These are phyloP conservation scores for Portevinia maculata DNA, from an alignment of 2,888 invertebrate genomes.

Conservation along the genomic window DNA sequence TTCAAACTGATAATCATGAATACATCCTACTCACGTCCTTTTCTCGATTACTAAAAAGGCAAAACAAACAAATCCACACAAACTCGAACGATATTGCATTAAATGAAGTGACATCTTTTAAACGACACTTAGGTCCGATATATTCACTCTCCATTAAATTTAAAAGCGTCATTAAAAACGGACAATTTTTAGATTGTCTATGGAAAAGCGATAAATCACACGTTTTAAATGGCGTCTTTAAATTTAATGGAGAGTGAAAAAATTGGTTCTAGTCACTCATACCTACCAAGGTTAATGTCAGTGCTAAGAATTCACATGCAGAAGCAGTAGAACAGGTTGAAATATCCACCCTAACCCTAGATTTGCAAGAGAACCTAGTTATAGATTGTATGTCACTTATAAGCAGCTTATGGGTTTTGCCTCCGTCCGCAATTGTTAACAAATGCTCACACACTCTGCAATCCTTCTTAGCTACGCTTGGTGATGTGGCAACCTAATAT, in stretches of 20 bases:
- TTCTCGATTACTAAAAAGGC: neutral
- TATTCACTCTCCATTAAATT: no score
- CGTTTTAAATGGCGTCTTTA: slow-evolving; percentile 42
- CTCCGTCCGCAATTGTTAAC: slow-evolving; percentile 65
- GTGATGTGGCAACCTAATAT: slow-evolving; percentile 63
- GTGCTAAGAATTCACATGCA: slow-evolving; percentile 35
- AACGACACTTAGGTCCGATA: no score
- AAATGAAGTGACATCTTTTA: slow-evolving; percentile 18
- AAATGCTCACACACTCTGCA: slow-evolving; percentile 33
- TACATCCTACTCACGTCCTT: slow-evolving; percentile 25
- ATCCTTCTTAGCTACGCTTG: neutral
- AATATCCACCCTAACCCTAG: slow-evolving; percentile 15
- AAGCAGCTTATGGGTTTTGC: slow-evolving; percentile 69
- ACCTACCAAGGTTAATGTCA: slow-evolving; percentile 68
- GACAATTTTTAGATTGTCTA: no score
- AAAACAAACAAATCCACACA: neutral
- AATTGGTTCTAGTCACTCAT: slow-evolving; percentile 34
- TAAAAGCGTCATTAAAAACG: no score
- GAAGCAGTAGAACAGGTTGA: neutral
- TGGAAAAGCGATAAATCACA: no score
- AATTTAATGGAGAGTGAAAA: no score
- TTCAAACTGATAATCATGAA: neutral
- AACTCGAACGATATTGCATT: slow-evolving; percentile 3
- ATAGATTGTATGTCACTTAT: slow-evolving; percentile 64
- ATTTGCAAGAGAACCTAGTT: slow-evolving; percentile 30